These are phyloP conservation scores for Syrista parreyssii DNA, from an alignment of 2,888 invertebrate genomes.

Conservation along the genomic window DNA sequence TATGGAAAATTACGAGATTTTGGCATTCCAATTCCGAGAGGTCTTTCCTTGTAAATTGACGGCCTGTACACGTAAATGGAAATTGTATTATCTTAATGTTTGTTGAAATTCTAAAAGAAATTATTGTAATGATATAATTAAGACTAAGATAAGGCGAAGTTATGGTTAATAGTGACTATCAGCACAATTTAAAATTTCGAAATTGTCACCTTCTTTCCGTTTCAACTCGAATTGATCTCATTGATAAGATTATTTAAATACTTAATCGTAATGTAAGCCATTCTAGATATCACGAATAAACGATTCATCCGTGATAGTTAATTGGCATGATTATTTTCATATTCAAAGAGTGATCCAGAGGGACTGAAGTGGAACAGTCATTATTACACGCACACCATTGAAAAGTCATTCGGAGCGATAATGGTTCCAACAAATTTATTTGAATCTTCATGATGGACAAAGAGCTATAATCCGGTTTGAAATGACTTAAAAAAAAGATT, in stretches of 20 bases:
- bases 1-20: background rate
- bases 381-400: background rate
- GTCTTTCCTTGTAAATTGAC: background rate
- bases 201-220: background rate
- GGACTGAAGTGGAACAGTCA: background rate
- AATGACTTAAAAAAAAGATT: background rate
- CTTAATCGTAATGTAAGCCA: background rate
- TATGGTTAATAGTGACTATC: background rate
- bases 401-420: background rate
- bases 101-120: background rate
- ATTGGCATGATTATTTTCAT: background rate
- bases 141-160: background rate
- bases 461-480: background rate
- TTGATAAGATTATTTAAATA: background rate
- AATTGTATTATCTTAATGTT: background rate
- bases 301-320: background rate
- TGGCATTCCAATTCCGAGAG: background rate
- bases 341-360: background rate
- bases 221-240: background rate
- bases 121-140: background rate
- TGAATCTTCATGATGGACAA: background rate
- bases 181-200: background rate
- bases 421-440: background rate
- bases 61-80: background rate
- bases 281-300: background rate